Percentiles rank a stretch among this genome's conserved stretches.
Conservation (phyloP, 2,888 invertebrate species). For the Oligia strigilis region DNA sequence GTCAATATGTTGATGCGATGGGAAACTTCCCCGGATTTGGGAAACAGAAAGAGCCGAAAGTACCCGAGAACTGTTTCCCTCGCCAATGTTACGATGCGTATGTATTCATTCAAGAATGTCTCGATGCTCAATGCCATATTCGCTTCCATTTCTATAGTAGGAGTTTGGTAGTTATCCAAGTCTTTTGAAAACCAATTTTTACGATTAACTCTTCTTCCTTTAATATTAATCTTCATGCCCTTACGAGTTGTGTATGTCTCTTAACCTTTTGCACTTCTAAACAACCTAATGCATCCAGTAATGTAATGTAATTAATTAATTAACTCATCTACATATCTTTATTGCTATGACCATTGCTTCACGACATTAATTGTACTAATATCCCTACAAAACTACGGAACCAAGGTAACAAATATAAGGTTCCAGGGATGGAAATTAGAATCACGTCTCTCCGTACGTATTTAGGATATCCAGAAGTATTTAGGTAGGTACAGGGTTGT, state of each 20-base stretch:
- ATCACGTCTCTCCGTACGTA: slow-evolving; percentile 58
- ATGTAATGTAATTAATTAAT: slow-evolving; percentile 46
- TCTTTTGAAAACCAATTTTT: slow-evolving; percentile 59
- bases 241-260: slow-evolving; percentile 66
- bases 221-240: slow-evolving; percentile 61
- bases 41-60: slow-evolving; percentile 93
- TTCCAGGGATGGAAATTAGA: slow-evolving; percentile 62
- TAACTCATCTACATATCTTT: slow-evolving; percentile 63
- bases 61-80: slow-evolving; percentile 96
- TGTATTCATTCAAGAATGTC: slow-evolving; percentile 75
- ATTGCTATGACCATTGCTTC: slow-evolving; percentile 68
- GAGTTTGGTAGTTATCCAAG: slow-evolving; percentile 66
- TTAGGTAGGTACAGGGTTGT: slow-evolving; percentile 65
- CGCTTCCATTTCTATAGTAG: slow-evolving; percentile 67
- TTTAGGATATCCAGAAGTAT: slow-evolving; percentile 55
- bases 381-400: slow-evolving; percentile 60
- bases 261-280: slow-evolving; percentile 68
- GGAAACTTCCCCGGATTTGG: slow-evolving; percentile 96
- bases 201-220: slow-evolving; percentile 58
- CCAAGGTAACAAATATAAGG: slow-evolving; percentile 63
- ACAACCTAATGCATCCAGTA: slow-evolving; percentile 65
- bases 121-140: slow-evolving; percentile 68
- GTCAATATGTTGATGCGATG: slow-evolving; percentile 95
- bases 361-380: slow-evolving; percentile 54
- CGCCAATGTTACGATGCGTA: slow-evolving; percentile 95